Conservation (phyloP, 2,797 vertebrate species). For the Xyrichtys novacula region DNA sequence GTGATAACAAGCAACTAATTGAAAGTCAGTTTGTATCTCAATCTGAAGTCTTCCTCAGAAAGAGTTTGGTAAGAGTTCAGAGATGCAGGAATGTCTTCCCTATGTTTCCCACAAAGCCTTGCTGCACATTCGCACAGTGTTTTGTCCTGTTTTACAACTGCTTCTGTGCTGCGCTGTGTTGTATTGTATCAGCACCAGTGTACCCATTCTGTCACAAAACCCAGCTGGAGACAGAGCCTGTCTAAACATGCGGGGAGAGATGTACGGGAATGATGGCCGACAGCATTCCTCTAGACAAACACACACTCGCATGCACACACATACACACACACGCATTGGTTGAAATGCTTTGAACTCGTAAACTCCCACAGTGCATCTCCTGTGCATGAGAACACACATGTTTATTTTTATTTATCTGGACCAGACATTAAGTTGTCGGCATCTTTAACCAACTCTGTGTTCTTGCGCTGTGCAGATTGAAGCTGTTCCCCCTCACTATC, state of each 20-base stretch:
- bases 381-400: constrained; percentile 24
- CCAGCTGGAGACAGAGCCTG: constrained; percentile 67
- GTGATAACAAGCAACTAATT: constrained; percentile 28
- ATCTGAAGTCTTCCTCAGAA: too few species aligned
- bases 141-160: constrained; percentile 27
- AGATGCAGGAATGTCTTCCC: neutral
- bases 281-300: constrained; percentile 71
- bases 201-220: constrained; percentile 75
- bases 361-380: constrained; percentile 29
- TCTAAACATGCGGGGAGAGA: constrained; percentile 62
- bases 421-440: constrained; percentile 13
- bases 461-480: constrained; percentile 14
- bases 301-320: constrained; percentile 24
- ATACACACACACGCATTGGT: constrained; percentile 16
- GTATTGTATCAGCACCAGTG: constrained; percentile 52
- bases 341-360: constrained; percentile 50
- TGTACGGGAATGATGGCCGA: constrained; percentile 62
- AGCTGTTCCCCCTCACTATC: constrained; percentile 3
- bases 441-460: constrained; percentile 29
- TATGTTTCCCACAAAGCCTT: constrained; percentile 1
- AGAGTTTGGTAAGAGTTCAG: neutral
- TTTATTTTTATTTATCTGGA: constrained; percentile 31
- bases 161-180: constrained; percentile 22
- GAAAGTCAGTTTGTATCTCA: too few species aligned
- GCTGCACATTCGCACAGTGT: constrained; percentile 2